Percentiles rank a stretch among this genome's conserved stretches.
These are phyloP conservation scores for Sapayoa aenigma DNA, from an alignment of 2,113 vertebrate species.

Conservation along the genomic window DNA sequence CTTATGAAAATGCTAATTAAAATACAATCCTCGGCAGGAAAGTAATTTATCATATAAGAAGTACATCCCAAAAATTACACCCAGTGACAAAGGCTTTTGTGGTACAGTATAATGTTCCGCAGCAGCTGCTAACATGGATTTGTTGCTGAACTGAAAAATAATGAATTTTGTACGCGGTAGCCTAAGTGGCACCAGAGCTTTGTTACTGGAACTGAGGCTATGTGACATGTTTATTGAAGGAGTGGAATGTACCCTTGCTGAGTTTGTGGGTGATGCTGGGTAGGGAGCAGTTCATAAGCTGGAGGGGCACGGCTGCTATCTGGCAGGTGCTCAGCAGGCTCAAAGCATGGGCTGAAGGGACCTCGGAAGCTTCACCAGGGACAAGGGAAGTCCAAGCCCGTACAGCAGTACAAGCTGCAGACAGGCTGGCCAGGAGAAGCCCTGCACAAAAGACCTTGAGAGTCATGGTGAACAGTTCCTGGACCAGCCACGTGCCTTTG, in stretches of 20 bases:
- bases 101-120: neutral
- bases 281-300: neutral
- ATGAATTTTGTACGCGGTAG: neutral
- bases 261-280: neutral
- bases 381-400: rapidly evolving
- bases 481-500: neutral
- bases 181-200: neutral
- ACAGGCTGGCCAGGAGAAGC: neutral
- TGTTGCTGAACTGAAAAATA: neutral
- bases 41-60: neutral
- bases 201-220: neutral
- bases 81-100: neutral
- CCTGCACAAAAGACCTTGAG: neutral
- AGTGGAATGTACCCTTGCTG: neutral
- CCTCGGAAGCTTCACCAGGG: neutral
- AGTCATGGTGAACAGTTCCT: neutral
- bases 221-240: neutral
- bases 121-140: neutral
- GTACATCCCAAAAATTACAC: neutral
- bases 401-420: neutral
- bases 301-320: neutral
- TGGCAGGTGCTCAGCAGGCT: neutral
- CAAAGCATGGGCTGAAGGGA: neutral
- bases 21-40: neutral
- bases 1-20: slow-evolving; percentile 3